Conservation (phyloP, 2,888 invertebrate species). For the Drosophila leonis region DNA sequence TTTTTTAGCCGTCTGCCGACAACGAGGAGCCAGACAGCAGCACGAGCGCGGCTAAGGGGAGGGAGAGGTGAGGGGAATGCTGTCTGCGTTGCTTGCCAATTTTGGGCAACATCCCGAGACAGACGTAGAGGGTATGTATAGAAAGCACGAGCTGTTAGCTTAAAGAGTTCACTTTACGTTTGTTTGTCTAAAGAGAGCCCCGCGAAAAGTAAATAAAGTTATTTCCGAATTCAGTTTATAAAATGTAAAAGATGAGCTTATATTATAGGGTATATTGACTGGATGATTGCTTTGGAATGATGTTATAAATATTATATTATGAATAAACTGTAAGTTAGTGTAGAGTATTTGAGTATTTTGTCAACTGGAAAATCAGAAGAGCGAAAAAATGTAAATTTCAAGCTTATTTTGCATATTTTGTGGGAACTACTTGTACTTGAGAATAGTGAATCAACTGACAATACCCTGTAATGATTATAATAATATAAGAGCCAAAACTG, state of each 20-base stretch:
- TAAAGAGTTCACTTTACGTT: conserved; percentile 15
- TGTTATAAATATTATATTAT: not conserved
- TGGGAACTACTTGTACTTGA: not conserved
- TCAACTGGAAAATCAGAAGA: not conserved
- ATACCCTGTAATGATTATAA: not conserved
- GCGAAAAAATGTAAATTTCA: not conserved
- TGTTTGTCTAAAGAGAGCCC: conserved; percentile 8
- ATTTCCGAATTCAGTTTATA: not conserved
- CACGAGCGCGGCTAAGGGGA: not conserved
- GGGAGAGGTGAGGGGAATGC: not conserved
- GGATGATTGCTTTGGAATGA: not conserved
- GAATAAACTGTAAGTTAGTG: not conserved
- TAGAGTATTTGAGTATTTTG: not conserved
- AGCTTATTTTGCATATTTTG: not conserved
- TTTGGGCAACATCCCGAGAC: conserved; percentile 8
- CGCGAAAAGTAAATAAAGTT: not conserved
- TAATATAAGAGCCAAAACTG: not conserved
- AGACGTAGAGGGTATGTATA: not conserved
- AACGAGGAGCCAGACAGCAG: conserved; percentile 44
- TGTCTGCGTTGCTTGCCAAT: conserved; percentile 62
- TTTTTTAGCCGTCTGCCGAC: conserved; percentile 43
- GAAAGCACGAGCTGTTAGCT: not conserved
- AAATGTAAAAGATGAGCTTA: not conserved
- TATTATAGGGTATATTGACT: not conserved
- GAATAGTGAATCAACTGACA: not conserved